A percentile compares a stretch with the other conserved stretches of the same genome.
Conservation (phyloP, 2,888 invertebrate genomes). For the Dolomedes plantarius region DNA sequence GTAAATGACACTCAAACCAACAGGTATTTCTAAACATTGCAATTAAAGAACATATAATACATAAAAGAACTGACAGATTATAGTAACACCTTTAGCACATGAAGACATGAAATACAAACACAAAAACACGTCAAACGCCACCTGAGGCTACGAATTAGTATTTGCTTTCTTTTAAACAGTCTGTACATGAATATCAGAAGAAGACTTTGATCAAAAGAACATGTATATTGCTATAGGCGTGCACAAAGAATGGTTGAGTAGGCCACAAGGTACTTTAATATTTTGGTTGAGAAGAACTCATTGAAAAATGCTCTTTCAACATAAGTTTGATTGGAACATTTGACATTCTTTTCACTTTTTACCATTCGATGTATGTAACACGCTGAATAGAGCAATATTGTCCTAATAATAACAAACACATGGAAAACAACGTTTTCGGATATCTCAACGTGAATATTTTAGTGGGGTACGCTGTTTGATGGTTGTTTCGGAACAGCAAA, state of each 20-base stretch:
- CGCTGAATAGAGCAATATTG: slow-evolving; percentile 13
- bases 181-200: slow-evolving; percentile 53
- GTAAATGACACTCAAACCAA: slow-evolving; percentile 59
- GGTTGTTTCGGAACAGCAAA: too few relatives aligned
- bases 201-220: slow-evolving; percentile 62
- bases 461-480: too few relatives aligned
- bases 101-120: slow-evolving; percentile 59
- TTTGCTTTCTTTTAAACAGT: slow-evolving; percentile 17
- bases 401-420: neutral
- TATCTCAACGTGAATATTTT: too few relatives aligned
- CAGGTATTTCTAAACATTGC: slow-evolving; percentile 54
- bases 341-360: neutral
- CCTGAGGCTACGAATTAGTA: slow-evolving; percentile 42
- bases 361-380: slow-evolving; percentile 21
- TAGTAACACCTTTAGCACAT: slow-evolving; percentile 33
- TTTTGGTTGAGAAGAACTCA: slow-evolving; percentile 17
- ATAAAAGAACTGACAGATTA: slow-evolving; percentile 44
- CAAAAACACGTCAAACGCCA: slow-evolving; percentile 44
- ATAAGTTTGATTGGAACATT: slow-evolving; percentile 4
- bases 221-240: slow-evolving; percentile 51
- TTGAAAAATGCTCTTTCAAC: neutral
- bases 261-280: slow-evolving; percentile 24
- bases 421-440: neutral
- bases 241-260: slow-evolving; percentile 41
- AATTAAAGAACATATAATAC: slow-evolving; percentile 46